Evolutionary conservation across 2,797 vertebrate species (phyloP).

Genomic region (Gallinago stenura): DNA sequence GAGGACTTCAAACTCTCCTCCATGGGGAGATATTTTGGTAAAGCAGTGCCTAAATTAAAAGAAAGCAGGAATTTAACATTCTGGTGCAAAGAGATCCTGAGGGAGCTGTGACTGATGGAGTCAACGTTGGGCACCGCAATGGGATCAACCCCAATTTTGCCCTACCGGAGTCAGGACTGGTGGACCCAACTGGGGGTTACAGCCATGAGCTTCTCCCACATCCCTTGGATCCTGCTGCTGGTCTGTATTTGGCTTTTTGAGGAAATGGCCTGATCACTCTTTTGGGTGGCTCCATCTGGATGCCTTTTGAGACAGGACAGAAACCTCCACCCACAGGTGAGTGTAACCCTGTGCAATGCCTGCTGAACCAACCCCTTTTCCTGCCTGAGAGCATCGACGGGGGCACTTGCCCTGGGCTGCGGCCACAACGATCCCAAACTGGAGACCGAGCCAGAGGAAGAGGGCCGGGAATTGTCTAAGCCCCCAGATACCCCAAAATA

Average conservation of each 20-base stretch:
- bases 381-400: background rate
- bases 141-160: background rate
- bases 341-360: accelerated
- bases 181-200: background rate
- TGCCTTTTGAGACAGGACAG: background rate
- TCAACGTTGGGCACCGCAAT: accelerated
- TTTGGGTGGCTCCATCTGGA: background rate
- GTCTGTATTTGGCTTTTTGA: background rate
- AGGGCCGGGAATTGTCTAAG: background rate
- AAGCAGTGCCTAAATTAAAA: background rate
- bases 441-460: background rate
- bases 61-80: background rate
- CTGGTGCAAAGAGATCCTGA: background rate
- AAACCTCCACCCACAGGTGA: background rate
- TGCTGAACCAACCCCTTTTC: background rate
- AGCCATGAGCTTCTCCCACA: background rate
- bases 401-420: background rate
- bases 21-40: background rate
- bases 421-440: background rate
- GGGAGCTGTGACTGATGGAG: background rate
- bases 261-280: background rate
- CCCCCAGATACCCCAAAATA: background rate
- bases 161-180: background rate
- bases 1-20: background rate
- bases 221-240: background rate